Conservation (phyloP, 2,888 invertebrate genomes). For the Tolmerus cingulatus region DNA sequence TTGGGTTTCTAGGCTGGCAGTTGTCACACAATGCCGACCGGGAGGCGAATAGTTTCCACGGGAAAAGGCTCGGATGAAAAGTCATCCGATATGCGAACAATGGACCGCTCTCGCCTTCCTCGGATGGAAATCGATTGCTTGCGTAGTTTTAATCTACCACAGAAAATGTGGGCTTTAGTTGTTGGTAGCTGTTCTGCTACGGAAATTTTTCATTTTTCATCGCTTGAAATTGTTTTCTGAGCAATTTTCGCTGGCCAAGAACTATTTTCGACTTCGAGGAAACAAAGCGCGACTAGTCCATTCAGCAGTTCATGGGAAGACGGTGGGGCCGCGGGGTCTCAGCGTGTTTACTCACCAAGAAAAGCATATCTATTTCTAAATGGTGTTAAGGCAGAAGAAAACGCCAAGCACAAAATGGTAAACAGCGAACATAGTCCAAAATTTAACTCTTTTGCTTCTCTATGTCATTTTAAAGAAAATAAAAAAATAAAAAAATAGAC, state of each 20-base stretch:
- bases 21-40: background rate
- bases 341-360: background rate
- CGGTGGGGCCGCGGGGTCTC: background rate
- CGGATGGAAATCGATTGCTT: slow-evolving; percentile 33
- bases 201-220: background rate
- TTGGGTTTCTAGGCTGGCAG: slow-evolving; percentile 3
- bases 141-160: slow-evolving; percentile 17
- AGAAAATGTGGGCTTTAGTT: background rate
- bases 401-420: background rate
- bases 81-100: slow-evolving; percentile 26
- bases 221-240: background rate
- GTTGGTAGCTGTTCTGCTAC: background rate
- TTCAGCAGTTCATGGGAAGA: background rate
- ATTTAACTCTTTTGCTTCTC: background rate
- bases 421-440: background rate
- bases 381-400: background rate
- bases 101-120: slow-evolving; percentile 10
- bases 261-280: background rate
- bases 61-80: slow-evolving; percentile 4
- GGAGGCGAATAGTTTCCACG: background rate
- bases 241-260: background rate
- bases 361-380: background rate
- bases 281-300: background rate
- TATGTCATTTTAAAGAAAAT: background rate
- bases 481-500: background rate